phyloP scores from a whole-genome alignment of 2,797 vertebrate genomes.

The Leptodactylus fallax region DNA sequence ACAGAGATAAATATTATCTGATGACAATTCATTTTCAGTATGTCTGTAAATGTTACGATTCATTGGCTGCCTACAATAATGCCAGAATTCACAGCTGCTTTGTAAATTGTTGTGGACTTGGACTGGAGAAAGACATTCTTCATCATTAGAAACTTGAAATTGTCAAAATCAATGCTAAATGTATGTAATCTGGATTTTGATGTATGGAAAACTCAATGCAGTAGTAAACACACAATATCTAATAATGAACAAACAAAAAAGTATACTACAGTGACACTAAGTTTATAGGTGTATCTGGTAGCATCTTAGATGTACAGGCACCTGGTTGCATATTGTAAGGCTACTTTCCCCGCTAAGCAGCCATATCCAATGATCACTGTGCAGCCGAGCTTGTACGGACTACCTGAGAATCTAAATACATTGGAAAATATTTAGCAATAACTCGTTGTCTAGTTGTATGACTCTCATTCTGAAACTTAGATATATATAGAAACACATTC shows the following conservation, averaged over 20 bases:
- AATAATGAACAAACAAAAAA: background rate
- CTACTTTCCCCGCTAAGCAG: background rate
- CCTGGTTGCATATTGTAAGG: background rate
- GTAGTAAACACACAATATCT: background rate
- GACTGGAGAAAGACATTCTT: constrained; percentile 37
- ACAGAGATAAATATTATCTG: constrained; percentile 40
- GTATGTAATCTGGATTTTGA: constrained; percentile 1
- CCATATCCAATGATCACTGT: background rate
- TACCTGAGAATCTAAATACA: background rate
- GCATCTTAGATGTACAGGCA: background rate
- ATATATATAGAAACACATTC: too few species aligned
- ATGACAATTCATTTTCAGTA: constrained; percentile 37
- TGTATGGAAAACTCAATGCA: background rate
- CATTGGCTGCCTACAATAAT: constrained; percentile 41
- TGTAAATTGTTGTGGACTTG: constrained; percentile 38
- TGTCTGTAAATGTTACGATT: constrained; percentile 43
- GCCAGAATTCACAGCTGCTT: constrained; percentile 48
- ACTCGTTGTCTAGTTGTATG: too few species aligned
- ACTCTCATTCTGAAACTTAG: too few species aligned
- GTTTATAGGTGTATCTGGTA: background rate
- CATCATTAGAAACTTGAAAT: constrained; percentile 29
- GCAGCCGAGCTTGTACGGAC: background rate
- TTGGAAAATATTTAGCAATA: background rate
- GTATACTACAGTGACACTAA: too few species aligned
- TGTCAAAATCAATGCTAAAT: constrained; percentile 29